phyloP scores from a whole-genome alignment of 2,113 vertebrate species.

The Scortum barcoo region DNA sequence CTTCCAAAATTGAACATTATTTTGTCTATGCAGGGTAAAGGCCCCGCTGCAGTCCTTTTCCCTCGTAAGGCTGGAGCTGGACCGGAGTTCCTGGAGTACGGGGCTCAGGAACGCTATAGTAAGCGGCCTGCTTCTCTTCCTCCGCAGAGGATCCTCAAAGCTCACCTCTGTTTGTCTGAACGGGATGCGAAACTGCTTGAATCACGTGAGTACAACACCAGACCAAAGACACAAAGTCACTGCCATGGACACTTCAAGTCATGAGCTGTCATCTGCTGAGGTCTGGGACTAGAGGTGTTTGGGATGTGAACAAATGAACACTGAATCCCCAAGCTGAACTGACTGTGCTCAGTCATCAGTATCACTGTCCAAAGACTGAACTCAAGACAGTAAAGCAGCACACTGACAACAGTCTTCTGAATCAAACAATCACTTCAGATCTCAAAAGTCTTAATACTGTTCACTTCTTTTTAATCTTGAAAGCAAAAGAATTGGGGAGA shows the following conservation, averaged over 20 bases:
- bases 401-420: no score
- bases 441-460: no score
- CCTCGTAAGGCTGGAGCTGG: constrained; percentile 23
- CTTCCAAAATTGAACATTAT: background rate
- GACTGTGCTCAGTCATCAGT: background rate
- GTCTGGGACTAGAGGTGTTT: background rate
- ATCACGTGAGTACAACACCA: constrained; percentile 30
- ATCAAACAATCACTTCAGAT: no score
- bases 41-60: constrained; percentile 28
- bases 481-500: no score
- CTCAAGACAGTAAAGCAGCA: no score
- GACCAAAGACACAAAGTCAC: background rate
- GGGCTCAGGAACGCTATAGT: constrained; percentile 3
- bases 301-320: background rate
- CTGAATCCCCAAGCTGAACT: background rate
- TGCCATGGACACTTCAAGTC: background rate
- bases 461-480: no score
- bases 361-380: background rate
- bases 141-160: constrained; percentile 13
- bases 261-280: background rate
- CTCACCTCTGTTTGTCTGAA: constrained; percentile 36
- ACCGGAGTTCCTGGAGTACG: background rate
- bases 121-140: constrained; percentile 13
- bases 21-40: constrained; percentile 24
- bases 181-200: background rate